Evolutionary conservation across 2,113 vertebrate species (phyloP).

Genomic region (Salminus brasiliensis): DNA sequence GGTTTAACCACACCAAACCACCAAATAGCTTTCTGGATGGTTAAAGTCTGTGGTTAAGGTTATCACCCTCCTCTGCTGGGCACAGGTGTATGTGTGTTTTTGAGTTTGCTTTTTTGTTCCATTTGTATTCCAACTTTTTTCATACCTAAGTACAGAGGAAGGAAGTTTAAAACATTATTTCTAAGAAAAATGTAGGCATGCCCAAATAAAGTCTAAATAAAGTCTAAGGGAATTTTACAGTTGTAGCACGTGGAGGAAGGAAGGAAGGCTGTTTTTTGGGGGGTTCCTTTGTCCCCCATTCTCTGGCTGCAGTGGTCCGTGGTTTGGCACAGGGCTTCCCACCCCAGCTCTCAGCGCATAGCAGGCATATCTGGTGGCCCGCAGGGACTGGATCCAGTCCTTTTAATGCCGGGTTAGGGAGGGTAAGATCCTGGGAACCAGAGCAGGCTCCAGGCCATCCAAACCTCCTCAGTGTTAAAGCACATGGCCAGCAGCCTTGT

Average conservation of each 20-base stretch:
- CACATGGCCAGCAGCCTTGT: neutral
- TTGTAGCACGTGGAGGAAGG: neutral
- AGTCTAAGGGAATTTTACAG: too few relatives aligned
- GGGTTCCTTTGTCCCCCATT: conserved; percentile 16
- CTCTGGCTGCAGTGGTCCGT: conserved; percentile 2
- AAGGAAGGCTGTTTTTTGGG: neutral
- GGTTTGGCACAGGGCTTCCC: conserved; percentile 10
- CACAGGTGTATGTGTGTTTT: too few relatives aligned
- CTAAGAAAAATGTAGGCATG: too few relatives aligned
- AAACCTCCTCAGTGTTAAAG: neutral
- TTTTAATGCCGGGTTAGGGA: conserved; percentile 19
- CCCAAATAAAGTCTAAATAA: too few relatives aligned
- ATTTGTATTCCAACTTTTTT: too few relatives aligned
- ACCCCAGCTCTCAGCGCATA: conserved; percentile 20
- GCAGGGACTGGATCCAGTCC: neutral
- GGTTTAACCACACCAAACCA: too few relatives aligned
- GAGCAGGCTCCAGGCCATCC: neutral
- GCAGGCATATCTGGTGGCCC: conserved; percentile 29
- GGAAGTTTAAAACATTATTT: too few relatives aligned
- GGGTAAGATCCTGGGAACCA: neutral
- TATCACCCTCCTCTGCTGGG: too few relatives aligned
- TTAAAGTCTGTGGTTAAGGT: too few relatives aligned
- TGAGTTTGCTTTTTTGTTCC: too few relatives aligned
- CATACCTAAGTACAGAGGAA: too few relatives aligned
- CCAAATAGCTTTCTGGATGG: too few relatives aligned